Conservation (phyloP, 2,888 invertebrate genomes). For the Pristionchus entomophagus region DNA sequence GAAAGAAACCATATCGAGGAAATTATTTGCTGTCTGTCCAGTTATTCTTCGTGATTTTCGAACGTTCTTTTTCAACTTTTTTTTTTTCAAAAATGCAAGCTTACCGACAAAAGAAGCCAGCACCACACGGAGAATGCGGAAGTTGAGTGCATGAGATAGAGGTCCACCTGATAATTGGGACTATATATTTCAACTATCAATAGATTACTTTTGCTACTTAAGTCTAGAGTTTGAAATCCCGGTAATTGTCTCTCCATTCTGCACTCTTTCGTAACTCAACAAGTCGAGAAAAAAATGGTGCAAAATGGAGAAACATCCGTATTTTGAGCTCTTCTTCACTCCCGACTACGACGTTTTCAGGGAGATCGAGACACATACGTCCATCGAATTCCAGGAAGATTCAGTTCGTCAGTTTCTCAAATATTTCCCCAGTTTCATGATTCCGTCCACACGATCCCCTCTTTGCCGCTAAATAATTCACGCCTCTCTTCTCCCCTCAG, state of each 20-base stretch:
- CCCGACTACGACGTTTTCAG: not conserved
- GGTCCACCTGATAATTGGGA: slow-evolving; percentile 57
- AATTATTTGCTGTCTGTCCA: too few species aligned
- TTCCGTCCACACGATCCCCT: not conserved
- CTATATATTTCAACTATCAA: not conserved
- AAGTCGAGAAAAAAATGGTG: too few species aligned
- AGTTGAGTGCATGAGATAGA: slow-evolving; percentile 71
- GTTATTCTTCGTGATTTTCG: too few species aligned
- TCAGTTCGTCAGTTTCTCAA: too few species aligned
- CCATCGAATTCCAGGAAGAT: too few species aligned
- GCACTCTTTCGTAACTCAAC: too few species aligned
- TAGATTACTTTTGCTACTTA: not conserved
- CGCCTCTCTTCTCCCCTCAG: not conserved
- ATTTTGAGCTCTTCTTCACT: not conserved
- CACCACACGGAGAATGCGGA: slow-evolving; percentile 74
- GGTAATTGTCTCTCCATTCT: too few species aligned
- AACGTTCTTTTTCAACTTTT: not conserved
- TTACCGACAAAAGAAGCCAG: slow-evolving; percentile 71
- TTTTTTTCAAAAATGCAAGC: not conserved
- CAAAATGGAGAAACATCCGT: too few species aligned
- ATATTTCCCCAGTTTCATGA: not conserved
- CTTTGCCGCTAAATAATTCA: not conserved
- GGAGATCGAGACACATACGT: too few species aligned
- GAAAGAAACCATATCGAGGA: too few species aligned
- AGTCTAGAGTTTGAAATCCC: too few species aligned